Percentiles rank a stretch among this genome's conserved stretches.
Conservation (phyloP, 2,888 invertebrate genomes). For the Didymodactylos carnosus region DNA sequence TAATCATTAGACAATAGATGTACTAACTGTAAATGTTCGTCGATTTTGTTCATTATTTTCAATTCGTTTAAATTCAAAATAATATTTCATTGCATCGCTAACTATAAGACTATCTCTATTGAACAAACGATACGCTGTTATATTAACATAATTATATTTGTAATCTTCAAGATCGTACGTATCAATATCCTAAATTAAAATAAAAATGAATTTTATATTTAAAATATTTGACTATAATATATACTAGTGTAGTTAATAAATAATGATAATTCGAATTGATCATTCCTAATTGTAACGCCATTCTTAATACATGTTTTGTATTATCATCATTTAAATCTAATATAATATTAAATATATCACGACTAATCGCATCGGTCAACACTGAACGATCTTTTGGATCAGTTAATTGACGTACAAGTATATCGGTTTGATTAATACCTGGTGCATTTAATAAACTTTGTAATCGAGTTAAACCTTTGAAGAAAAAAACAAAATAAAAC, state of each 20-base stretch:
- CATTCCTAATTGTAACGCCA: slow-evolving; percentile 14
- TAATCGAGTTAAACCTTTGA: not conserved
- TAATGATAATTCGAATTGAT: slow-evolving; percentile 10
- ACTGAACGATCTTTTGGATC: not conserved
- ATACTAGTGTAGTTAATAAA: slow-evolving; percentile 5
- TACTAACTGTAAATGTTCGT: not conserved
- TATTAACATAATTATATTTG: slow-evolving; percentile 76
- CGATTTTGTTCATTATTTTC: not conserved
- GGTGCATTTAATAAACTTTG: not conserved
- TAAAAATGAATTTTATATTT: not conserved
- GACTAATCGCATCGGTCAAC: not conserved
- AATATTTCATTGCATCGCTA: not conserved
- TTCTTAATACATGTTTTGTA: slow-evolving; percentile 1
- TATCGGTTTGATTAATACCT: not conserved
- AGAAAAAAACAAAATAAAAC: not conserved
- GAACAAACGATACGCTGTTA: slow-evolving; percentile 74
- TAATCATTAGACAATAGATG: not conserved
- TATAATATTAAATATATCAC: slow-evolving; percentile 10
- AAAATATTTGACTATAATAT: too few species aligned
- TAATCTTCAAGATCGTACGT: slow-evolving; percentile 41
- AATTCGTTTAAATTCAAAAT: not conserved
- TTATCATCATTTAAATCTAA: slow-evolving; percentile 7
- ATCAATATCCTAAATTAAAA: slow-evolving; percentile 30
- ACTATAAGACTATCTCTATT: slow-evolving; percentile 34
- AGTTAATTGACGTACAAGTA: not conserved